Evolutionary conservation across 2,113 vertebrate genomes (phyloP).

Genomic region (Sorex fumeus): DNA sequence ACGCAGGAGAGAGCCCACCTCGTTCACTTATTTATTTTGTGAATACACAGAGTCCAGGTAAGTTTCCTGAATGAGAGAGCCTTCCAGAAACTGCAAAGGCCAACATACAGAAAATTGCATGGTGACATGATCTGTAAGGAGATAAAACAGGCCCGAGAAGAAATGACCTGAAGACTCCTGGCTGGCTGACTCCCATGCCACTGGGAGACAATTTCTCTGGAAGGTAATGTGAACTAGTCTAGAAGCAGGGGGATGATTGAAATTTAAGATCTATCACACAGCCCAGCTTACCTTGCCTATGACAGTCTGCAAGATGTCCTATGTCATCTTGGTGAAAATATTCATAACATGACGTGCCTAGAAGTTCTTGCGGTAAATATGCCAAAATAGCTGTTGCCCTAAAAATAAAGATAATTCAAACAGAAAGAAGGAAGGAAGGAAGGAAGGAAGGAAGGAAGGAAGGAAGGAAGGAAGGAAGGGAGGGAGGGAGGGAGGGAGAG

Average conservation of each 20-base stretch:
- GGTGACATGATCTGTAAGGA: background rate
- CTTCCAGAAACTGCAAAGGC: background rate
- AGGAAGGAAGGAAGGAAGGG: no score
- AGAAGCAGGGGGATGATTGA: background rate
- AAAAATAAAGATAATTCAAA: slow-evolving; percentile 37
- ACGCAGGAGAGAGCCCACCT: no score
- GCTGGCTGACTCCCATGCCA: background rate
- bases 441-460: no score
- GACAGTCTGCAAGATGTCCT: slow-evolving; percentile 97
- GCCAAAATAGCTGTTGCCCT: slow-evolving; percentile 98
- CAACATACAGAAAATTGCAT: background rate
- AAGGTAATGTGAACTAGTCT: background rate
- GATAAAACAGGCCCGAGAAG: background rate
- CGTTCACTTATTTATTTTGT: no score
- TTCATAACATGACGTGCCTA: slow-evolving; percentile 99
- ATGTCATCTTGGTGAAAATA: slow-evolving; percentile 99
- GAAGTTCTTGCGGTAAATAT: slow-evolving; percentile 98
- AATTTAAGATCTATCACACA: background rate
- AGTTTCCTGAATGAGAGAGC: background rate
- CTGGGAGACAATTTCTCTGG: background rate
- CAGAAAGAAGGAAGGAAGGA: background rate
- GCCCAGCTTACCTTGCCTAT: slow-evolving; percentile 94
- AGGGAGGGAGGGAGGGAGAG: no score
- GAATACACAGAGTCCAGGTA: background rate
- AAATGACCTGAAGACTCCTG: background rate